A percentile compares a stretch with the other conserved stretches of the same genome.
phyloP scores from a whole-genome alignment of 1,140 invertebrate genomes.

The Diachasmimorpha longicaudata region DNA sequence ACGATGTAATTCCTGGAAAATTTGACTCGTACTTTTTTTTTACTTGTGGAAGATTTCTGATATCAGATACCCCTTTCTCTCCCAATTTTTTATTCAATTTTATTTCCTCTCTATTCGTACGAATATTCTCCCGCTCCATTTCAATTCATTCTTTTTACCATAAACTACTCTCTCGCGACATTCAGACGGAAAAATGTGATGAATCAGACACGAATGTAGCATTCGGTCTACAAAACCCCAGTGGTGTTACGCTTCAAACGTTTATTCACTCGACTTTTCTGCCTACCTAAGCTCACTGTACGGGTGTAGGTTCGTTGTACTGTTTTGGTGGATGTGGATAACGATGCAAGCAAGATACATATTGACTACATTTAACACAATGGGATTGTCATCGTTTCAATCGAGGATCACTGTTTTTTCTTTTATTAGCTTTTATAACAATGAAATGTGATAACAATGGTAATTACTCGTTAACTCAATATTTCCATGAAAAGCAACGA shows the following conservation, averaged over 20 bases:
- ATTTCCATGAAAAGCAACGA: no score
- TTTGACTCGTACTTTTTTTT: background rate
- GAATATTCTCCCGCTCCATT: background rate
- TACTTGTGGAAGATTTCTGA: background rate
- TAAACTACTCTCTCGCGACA: background rate
- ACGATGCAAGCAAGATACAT: background rate
- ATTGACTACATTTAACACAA: background rate
- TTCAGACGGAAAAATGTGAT: conserved; percentile 19
- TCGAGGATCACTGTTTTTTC: background rate
- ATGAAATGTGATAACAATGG: no score
- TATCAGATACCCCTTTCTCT: background rate
- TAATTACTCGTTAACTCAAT: no score
- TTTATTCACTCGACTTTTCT: conserved; percentile 22
- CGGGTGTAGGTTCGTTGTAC: background rate
- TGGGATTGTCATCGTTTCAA: background rate
- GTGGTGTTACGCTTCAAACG: conserved; percentile 1
- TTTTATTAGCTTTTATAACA: no score
- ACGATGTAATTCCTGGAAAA: background rate
- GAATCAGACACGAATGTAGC: conserved; percentile 10
- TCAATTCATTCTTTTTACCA: background rate
- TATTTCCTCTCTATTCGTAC: background rate
- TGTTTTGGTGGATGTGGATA: background rate
- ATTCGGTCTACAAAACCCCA: background rate
- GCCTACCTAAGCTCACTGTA: conserved; percentile 12
- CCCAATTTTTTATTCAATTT: background rate